Evolutionary conservation across 2,888 invertebrate genomes (phyloP).

Genomic region (Drosophila suboccidentalis): DNA sequence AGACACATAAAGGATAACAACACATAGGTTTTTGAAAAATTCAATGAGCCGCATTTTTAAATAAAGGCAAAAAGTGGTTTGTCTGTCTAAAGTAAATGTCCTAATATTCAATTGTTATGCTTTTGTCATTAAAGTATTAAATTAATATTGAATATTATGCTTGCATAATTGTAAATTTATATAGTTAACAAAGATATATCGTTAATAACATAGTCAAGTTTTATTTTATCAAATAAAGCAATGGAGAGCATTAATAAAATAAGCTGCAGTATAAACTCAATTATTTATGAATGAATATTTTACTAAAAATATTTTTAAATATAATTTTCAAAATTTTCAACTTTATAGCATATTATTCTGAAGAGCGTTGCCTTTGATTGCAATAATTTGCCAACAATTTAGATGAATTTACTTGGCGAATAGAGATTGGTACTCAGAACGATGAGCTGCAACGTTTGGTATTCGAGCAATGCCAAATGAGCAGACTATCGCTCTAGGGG

Average conservation of each 20-base stretch:
- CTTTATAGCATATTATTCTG: background rate
- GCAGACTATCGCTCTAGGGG: background rate
- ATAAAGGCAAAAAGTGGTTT: slow-evolving; percentile 44
- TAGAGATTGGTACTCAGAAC: slow-evolving; percentile 10
- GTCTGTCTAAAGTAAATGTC: slow-evolving; percentile 1
- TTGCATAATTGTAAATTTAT: no score
- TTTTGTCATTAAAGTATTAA: no score
- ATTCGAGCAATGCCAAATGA: slow-evolving; percentile 27
- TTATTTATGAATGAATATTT: no score
- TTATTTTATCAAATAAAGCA: no score
- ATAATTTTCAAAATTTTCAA: background rate
- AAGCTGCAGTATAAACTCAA: no score
- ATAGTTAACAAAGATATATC: no score
- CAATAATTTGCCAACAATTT: background rate
- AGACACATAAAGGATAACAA: background rate
- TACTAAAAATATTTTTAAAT: no score
- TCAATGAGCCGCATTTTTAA: slow-evolving; percentile 33
- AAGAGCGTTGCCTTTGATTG: background rate
- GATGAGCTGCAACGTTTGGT: background rate
- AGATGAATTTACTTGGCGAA: background rate
- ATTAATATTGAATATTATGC: no score
- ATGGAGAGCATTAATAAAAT: no score
- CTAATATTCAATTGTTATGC: no score
- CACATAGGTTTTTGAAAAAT: slow-evolving; percentile 33
- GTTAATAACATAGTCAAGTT: no score